Base-by-base conservation (phyloP, 2,113 vertebrate species). In the Empidonax alnorum region DNA sequence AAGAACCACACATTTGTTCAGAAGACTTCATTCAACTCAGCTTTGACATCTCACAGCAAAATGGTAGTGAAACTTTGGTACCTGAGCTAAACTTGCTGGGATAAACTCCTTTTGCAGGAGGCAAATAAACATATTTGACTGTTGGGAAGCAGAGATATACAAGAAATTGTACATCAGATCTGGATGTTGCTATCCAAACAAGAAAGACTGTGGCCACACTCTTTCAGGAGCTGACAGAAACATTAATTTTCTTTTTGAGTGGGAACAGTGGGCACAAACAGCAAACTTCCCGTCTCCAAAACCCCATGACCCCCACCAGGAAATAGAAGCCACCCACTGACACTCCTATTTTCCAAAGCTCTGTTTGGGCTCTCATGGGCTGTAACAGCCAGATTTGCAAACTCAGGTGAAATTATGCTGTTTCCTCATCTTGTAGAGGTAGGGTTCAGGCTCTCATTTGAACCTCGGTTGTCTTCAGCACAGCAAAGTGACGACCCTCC, bases 311-410 rank as follows among this genome's bases (percentile, higher is more conserved):
- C 14, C 18, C 14, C 31, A 39, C 10, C 17, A 52, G 24, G 68
- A 13, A 8, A 28, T 14, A 21, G 49, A 52, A 74, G 66, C 3
- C 3, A 12, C 1, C 0, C 21, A n/a, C 28, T 7, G 10, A 19
- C 12, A 25, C 4, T 22, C 35, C 59, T 20, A 2, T 73, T 65
- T 61, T 69, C 30, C 1, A 9, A 68, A 27, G 5, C 12, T 35
- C 2, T 1, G 0, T 52, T 77, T 58, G 53, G 12, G n/a, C 5
- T 71, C 46, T n/a, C 0, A 0, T n/a, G 23, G 17, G 18, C 4
- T 3, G 0, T 18, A 49, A 24, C 22, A 68, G 28, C 23, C 52
- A 28, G 20, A 42, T 50, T 75, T 72, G 39, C 6, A 75, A 85
- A 11, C 12, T 33, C 13, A 7, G 47, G 39, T 17, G 39, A 46